Evolutionary conservation across 2,113 vertebrate species (phyloP).

Genomic region (Haemorhous mexicanus): DNA sequence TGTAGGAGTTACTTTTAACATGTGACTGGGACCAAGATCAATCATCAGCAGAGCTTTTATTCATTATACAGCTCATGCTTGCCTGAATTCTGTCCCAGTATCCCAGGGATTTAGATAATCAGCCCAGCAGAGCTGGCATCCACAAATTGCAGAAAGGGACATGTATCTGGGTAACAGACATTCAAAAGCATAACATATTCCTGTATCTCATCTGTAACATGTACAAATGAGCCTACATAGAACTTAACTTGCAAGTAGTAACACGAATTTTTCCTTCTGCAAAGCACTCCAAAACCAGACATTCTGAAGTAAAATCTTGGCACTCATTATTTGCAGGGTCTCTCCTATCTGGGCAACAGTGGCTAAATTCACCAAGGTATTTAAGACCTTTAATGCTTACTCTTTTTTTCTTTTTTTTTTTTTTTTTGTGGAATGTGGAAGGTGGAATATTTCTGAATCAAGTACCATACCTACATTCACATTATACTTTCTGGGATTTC

Average conservation of each 20-base stretch:
- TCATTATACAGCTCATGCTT: background rate
- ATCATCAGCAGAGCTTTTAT: background rate
- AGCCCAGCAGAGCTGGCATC: background rate
- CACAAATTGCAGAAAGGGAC: background rate
- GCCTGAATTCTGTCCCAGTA: background rate
- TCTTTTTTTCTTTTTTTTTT: background rate
- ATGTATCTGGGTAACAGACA: background rate
- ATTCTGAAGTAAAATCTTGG: background rate
- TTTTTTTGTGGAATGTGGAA: fast-evolving
- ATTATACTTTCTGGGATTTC: background rate
- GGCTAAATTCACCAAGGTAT: background rate
- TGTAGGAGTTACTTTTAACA: background rate
- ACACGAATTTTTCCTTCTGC: background rate
- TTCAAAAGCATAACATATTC: background rate
- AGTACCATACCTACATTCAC: background rate
- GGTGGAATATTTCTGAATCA: background rate
- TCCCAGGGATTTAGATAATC: background rate
- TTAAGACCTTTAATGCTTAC: background rate
- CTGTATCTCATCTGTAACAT: background rate
- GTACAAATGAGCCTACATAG: background rate
- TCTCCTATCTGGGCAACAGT: background rate
- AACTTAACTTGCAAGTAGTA: background rate
- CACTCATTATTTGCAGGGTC: background rate
- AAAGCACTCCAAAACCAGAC: background rate
- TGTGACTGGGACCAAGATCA: background rate